These are phyloP conservation scores for Acrocephalus arundinaceus DNA, from an alignment of 2,113 vertebrate genomes.

Conservation along the genomic window DNA sequence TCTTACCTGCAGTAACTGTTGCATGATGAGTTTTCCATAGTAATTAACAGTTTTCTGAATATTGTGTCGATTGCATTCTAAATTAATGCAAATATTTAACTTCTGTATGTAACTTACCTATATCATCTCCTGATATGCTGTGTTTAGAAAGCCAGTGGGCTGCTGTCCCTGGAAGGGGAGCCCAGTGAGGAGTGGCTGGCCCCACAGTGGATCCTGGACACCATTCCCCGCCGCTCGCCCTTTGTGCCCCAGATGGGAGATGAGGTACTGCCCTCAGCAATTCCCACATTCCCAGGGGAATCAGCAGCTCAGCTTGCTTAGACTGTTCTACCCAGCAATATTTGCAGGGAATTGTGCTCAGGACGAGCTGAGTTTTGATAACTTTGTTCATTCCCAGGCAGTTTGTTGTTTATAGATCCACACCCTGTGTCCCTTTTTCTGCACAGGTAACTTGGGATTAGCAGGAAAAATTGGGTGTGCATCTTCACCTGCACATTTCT, in stretches of 20 bases:
- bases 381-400: background rate
- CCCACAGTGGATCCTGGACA: conserved; percentile 93
- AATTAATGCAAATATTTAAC: background rate
- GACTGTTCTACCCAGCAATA: accelerated
- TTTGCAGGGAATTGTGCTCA: background rate
- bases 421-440: accelerated
- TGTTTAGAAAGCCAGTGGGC: conserved; percentile 79
- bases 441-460: background rate
- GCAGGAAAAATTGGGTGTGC: background rate
- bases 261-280: conserved; percentile 77
- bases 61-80: background rate
- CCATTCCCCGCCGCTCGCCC: conserved; percentile 88
- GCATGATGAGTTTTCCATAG: background rate
- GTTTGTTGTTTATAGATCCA: background rate
- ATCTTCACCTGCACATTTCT: background rate
- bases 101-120: accelerated
- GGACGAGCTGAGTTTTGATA: background rate
- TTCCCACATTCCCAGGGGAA: background rate
- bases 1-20: background rate
- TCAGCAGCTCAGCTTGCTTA: background rate
- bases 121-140: accelerated
- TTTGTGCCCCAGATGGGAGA: conserved; percentile 99
- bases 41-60: too few species aligned
- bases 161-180: conserved; percentile 82
- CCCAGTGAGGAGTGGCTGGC: conserved; percentile 91